phyloP scores from a whole-genome alignment of 2,797 vertebrate genomes.

The Lepilemur ruficaudatus region DNA sequence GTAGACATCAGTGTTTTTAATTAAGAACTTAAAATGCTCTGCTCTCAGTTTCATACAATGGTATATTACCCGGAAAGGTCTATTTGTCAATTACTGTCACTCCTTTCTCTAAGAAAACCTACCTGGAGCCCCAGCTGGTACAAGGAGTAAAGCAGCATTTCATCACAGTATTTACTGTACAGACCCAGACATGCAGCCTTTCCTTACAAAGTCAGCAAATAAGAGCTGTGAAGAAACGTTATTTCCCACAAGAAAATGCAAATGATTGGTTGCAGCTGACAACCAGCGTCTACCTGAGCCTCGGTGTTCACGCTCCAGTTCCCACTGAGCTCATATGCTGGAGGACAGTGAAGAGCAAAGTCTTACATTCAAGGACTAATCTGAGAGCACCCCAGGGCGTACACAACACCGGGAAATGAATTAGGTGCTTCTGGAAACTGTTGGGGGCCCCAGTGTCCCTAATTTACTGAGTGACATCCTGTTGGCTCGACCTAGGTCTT shows the following conservation, averaged over 20 bases:
- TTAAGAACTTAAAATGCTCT: background rate
- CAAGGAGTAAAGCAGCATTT: background rate
- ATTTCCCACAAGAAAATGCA: background rate
- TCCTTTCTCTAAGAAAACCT: background rate
- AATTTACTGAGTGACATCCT: background rate
- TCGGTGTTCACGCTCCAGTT: rapidly evolving
- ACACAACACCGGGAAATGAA: background rate
- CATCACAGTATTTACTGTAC: background rate
- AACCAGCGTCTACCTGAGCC: background rate
- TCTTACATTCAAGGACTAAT: background rate
- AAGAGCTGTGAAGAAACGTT: background rate
- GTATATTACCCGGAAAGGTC: background rate
- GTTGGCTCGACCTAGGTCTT: background rate
- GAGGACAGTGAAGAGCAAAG: too few species aligned
- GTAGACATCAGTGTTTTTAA: background rate
- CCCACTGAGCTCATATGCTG: background rate
- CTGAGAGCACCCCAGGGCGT: background rate
- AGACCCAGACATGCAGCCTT: background rate
- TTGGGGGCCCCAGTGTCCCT: background rate
- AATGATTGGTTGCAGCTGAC: too few species aligned
- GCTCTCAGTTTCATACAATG: background rate
- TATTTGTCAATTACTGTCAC: background rate
- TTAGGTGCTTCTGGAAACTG: background rate
- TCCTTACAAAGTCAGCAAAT: background rate
- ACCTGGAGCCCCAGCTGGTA: background rate